Evolutionary conservation across 2,113 vertebrate genomes (phyloP), one percentile per base, ranked within the genome.

Genomic region (Psettodes erumei): DNA sequence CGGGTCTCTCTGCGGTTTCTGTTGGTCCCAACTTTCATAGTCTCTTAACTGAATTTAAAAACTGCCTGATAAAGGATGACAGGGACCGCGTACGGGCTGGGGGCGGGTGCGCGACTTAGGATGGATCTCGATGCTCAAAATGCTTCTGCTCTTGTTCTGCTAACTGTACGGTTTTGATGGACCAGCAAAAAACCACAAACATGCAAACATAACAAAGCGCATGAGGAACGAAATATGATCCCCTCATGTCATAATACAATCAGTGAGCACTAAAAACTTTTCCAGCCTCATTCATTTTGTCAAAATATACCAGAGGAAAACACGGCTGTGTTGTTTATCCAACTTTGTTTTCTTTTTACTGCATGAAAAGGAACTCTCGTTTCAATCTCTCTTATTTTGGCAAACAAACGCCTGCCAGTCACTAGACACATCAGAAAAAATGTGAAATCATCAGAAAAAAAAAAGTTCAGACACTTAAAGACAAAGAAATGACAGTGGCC

Each of bases 191-290:
- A 90, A 79, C 89, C 91, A 82, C 86, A 89, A 90, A 78, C 82
- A 89, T 86, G 86, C 85, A 90, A 92, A 88, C 86, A 88, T 76
- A 79, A 87, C 86, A 86, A 83, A 90, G 81, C 71, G 69, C 86
- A 90, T 58, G 84, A 85, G 76, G 87, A 87, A 75, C 79, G 90
- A 88, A 91, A 91, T 80, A 75, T 70, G 83, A 90, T 83, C 78
- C 62, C 75, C 82, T 84, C 81, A 83, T 88, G 84, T 90, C 79
- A 88, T 85, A 89, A 86, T 89, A 92, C 88, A 90, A 90, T 91
- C 89, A 88, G 81, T 59, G 73, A 89, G 80, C 79, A 63, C 79
- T 82, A 73, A 89, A 90, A 90, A 79, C 63, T 72, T n/a, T 90
- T 86, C 81, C 89, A 82, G 87, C 81, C 90, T 90, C 83, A 75